These are phyloP conservation scores for Chaetodon trifasciatus DNA, from an alignment of 2,797 vertebrate genomes.

Conservation along the genomic window DNA sequence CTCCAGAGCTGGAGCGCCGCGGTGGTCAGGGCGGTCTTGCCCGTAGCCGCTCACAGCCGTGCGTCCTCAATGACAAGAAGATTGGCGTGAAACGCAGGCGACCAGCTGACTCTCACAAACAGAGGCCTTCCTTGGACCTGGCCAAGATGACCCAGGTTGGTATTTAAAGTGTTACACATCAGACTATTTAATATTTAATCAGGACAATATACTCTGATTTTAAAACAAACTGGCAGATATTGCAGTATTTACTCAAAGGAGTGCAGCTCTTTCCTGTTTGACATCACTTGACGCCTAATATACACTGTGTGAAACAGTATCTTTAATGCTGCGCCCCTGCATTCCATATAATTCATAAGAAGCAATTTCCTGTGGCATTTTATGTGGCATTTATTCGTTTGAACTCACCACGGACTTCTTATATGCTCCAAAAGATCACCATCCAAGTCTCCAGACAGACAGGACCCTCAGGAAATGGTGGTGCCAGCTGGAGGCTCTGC, in stretches of 20 bases:
- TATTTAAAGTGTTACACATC: slow-evolving; percentile 12
- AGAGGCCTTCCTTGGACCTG: slow-evolving; percentile 94
- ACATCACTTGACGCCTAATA: slow-evolving; percentile 2
- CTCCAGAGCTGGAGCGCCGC: slow-evolving; percentile 88
- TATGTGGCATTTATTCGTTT: slow-evolving; percentile 24
- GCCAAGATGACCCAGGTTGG: slow-evolving; percentile 97
- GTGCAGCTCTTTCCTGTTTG: not conserved
- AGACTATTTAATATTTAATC: not conserved
- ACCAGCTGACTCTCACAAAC: slow-evolving; percentile 89
- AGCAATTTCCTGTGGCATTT: slow-evolving; percentile 20
- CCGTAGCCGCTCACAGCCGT: slow-evolving; percentile 94
- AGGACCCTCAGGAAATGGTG: slow-evolving; percentile 30
- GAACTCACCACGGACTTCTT: not conserved
- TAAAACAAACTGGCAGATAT: not conserved
- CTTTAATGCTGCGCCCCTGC: not conserved
- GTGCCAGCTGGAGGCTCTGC: slow-evolving; percentile 49
- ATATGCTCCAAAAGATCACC: slow-evolving; percentile 18
- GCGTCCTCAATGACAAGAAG: slow-evolving; percentile 94
- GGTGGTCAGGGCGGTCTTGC: slow-evolving; percentile 85
- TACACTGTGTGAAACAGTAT: not conserved
- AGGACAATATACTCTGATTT: not conserved
- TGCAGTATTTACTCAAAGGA: not conserved
- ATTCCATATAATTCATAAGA: not conserved
- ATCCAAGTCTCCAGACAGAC: slow-evolving; percentile 27
- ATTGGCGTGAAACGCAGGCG: slow-evolving; percentile 91